Evolutionary conservation across 2,113 vertebrate species (phyloP).

Genomic region (Tetrax tetrax): DNA sequence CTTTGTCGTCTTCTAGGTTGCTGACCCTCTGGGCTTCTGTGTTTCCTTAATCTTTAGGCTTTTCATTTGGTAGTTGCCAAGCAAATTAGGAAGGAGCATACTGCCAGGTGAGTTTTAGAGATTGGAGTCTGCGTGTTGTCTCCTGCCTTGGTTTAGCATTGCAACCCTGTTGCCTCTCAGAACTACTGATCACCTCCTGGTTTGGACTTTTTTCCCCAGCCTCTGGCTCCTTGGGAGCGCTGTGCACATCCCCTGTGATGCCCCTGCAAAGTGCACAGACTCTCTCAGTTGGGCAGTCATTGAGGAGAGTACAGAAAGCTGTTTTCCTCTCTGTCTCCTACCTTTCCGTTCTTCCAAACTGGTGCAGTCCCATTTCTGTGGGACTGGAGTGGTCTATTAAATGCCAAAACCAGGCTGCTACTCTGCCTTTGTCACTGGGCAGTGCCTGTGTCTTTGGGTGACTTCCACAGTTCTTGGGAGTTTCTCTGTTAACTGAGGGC

Average conservation of each 20-base stretch:
- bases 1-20: neutral
- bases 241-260: neutral
- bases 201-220: neutral
- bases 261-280: neutral
- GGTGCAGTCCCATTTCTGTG: neutral
- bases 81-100: neutral
- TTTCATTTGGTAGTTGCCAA: neutral
- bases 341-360: neutral
- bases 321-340: neutral
- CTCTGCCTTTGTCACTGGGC: neutral
- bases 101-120: neutral
- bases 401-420: neutral
- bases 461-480: neutral
- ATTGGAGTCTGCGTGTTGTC: neutral
- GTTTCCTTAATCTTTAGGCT: neutral
- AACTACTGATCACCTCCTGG: neutral
- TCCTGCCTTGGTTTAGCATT: neutral
- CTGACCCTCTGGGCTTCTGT: neutral
- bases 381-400: neutral
- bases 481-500: neutral
- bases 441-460: fast-evolving
- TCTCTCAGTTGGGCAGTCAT: neutral
- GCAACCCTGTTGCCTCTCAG: neutral
- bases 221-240: neutral
- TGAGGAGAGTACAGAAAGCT: neutral